These are phyloP conservation scores for Dromaius novaehollandiae DNA, from an alignment of 2,113 vertebrate species.

Conservation along the genomic window DNA sequence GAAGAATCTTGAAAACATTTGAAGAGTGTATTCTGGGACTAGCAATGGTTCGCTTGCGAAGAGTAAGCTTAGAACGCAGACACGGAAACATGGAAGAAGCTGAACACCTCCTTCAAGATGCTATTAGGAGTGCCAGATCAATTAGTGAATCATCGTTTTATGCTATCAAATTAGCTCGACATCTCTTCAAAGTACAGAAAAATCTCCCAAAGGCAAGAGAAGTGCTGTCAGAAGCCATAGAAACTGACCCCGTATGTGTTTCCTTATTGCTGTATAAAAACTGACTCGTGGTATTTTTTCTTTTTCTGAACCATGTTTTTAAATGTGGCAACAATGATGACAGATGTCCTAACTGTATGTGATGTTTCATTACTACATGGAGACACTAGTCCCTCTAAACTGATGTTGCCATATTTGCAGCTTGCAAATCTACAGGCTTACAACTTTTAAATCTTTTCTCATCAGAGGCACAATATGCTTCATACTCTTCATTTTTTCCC, in stretches of 20 bases:
- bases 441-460: not conserved
- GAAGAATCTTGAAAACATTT: conserved; percentile 87
- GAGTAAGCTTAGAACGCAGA: conserved; percentile 94
- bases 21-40: conserved; percentile 87
- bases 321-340: conserved; percentile 78
- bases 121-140: conserved; percentile 86
- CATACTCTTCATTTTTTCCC: not conserved
- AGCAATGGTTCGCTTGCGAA: conserved; percentile 93
- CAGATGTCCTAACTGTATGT: conserved; percentile 56
- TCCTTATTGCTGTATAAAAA: not conserved
- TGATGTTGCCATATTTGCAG: conserved; percentile 74
- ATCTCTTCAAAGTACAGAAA: conserved; percentile 93
- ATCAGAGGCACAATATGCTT: not conserved
- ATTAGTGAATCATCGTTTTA: conserved; percentile 89
- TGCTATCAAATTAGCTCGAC: conserved; percentile 91
- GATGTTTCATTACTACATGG: conserved; percentile 65
- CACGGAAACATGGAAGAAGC: conserved; percentile 94
- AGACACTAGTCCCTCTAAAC: conserved; percentile 87
- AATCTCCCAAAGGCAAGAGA: conserved; percentile 90
- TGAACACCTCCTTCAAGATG: conserved; percentile 88
- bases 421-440: not conserved
- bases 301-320: not conserved
- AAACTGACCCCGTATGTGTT: conserved; percentile 90
- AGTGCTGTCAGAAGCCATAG: conserved; percentile 93
- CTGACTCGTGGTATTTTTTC: not conserved